Conservation (phyloP, 2,888 invertebrate genomes). For the Aproaerema taeniolella region DNA sequence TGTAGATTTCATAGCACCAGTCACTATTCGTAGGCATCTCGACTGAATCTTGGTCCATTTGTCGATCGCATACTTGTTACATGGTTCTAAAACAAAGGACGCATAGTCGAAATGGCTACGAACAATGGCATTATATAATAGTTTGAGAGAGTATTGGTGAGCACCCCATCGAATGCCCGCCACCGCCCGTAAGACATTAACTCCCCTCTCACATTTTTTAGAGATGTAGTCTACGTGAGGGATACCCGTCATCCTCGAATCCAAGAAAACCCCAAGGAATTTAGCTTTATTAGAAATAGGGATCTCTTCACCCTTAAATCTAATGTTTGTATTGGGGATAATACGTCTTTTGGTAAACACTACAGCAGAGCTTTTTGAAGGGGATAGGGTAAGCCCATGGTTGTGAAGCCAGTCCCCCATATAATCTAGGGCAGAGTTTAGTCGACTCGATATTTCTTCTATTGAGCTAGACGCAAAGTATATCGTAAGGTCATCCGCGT, state of each 20-base stretch:
- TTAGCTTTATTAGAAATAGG: constrained; percentile 6
- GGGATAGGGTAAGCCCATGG: constrained; percentile 18
- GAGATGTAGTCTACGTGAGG: constrained; percentile 14
- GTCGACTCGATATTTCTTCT: background rate
- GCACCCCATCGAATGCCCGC: constrained; percentile 17
- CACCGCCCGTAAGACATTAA: constrained; percentile 17
- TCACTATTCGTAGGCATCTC: constrained; percentile 18
- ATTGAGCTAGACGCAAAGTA: constrained; percentile 12
- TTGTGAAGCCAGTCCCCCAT: constrained; percentile 4
- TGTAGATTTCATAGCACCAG: constrained; percentile 25
- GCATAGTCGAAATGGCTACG: constrained; percentile 22
- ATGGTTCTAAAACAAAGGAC: constrained; percentile 16
- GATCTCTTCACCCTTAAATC: background rate
- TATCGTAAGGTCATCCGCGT: constrained; percentile 25
- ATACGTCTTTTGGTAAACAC: constrained; percentile 16
- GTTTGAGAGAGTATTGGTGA: constrained; percentile 14
- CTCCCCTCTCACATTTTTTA: constrained; percentile 19
- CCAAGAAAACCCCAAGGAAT: constrained; percentile 22
- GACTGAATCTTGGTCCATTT: constrained; percentile 12
- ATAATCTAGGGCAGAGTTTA: constrained; percentile 12
- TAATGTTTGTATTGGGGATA: constrained; percentile 9
- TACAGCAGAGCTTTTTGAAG: constrained; percentile 16
- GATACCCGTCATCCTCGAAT: constrained; percentile 14
- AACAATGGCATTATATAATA: constrained; percentile 10
- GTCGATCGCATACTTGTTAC: constrained; percentile 9